Conservation (phyloP, 2,888 invertebrate genomes). For the Chymomyza caudatula region DNA sequence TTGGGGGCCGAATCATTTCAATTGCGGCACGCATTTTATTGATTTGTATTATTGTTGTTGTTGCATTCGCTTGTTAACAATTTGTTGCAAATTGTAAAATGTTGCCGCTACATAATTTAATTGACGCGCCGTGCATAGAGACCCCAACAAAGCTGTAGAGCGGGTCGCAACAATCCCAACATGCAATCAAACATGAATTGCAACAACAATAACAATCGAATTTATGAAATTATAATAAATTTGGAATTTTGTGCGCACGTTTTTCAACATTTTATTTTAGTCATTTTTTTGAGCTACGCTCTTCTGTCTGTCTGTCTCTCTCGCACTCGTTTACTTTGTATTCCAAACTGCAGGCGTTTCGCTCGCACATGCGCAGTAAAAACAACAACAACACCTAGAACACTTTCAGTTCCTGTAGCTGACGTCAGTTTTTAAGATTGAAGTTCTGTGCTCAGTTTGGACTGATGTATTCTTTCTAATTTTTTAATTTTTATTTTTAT, state of each 20-base stretch:
- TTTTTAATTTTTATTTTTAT: neutral
- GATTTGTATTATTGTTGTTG: slow-evolving; percentile 44
- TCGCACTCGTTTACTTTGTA: neutral
- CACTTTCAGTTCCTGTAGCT: slow-evolving; percentile 63
- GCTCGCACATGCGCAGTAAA: slow-evolving; percentile 48
- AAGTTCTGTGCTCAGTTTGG: neutral
- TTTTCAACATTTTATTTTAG: neutral
- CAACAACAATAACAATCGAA: slow-evolving; percentile 2
- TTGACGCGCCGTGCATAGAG: slow-evolving; percentile 66
- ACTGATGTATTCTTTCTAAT: neutral
- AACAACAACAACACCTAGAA: slow-evolving; percentile 3
- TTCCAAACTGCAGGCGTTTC: neutral
- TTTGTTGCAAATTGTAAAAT: slow-evolving; percentile 72
- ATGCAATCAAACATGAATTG: slow-evolving; percentile 48
- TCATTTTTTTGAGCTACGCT: neutral
- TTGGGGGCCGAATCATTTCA: neutral
- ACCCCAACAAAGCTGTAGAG: slow-evolving; percentile 33
- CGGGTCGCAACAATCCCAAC: slow-evolving; percentile 37
- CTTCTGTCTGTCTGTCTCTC: neutral
- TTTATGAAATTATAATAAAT: slow-evolving; percentile 4
- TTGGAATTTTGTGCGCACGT: slow-evolving; percentile 3
- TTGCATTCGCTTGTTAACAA: slow-evolving; percentile 60
- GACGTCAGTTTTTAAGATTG: slow-evolving; percentile 59
- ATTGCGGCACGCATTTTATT: slow-evolving; percentile 49
- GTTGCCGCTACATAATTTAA: slow-evolving; percentile 73